Conservation (phyloP, 2,797 vertebrate species). For the Sebastes melanostomus region DNA sequence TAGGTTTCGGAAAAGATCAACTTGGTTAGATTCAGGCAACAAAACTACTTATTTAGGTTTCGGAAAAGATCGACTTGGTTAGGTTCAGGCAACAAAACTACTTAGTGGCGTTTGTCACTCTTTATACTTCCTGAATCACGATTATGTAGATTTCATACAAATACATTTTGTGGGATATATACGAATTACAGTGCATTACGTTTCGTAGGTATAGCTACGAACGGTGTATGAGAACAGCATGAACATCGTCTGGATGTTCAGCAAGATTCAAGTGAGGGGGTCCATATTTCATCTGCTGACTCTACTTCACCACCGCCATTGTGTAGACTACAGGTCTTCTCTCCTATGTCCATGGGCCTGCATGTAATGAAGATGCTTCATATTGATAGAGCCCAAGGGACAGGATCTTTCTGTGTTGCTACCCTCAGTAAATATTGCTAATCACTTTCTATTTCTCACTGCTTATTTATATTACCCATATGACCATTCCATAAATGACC, state of each 20-base stretch:
- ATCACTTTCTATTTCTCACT: background rate
- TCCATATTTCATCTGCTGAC: background rate
- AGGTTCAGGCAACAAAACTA: too few relatives aligned
- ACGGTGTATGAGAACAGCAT: too few relatives aligned
- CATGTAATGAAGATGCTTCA: background rate
- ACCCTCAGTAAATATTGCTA: background rate
- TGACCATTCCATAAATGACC: background rate
- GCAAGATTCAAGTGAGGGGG: background rate
- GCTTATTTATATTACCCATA: background rate
- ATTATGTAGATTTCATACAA: too few relatives aligned
- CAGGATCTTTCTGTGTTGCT: background rate
- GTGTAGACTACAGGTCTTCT: background rate
- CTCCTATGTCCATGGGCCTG: background rate
- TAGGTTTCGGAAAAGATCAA: too few relatives aligned
- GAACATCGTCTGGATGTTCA: background rate
- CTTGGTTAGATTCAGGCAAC: too few relatives aligned
- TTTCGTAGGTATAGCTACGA: too few relatives aligned
- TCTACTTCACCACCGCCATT: background rate
- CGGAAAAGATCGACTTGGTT: too few relatives aligned
- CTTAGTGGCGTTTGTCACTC: too few relatives aligned
- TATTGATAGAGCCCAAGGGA: background rate
- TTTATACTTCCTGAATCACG: too few relatives aligned
- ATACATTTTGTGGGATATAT: too few relatives aligned
- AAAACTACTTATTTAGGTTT: too few relatives aligned
- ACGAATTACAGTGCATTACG: too few relatives aligned